A percentile compares a stretch with the other conserved stretches of the same genome.
Evolutionary conservation across 2,888 invertebrate species (phyloP).

Genomic region (Hofmannophila pseudospretella): DNA sequence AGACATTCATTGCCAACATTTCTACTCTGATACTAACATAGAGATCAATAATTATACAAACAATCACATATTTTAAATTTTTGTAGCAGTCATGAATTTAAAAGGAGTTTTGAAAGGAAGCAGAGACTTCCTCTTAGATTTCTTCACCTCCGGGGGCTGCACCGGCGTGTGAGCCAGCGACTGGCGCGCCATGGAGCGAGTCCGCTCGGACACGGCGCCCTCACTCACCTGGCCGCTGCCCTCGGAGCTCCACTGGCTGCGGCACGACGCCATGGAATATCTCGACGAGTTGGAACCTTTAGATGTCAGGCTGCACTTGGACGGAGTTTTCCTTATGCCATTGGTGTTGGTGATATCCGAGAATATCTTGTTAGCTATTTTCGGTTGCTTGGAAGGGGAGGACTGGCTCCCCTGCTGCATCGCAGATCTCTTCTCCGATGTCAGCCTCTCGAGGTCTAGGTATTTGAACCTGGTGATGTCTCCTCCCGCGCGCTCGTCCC

Average conservation of each 20-base stretch:
- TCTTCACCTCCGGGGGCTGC: slow-evolving; percentile 49
- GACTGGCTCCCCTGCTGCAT: slow-evolving; percentile 51
- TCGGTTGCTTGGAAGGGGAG: slow-evolving; percentile 65
- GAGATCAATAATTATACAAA: slow-evolving; percentile 11
- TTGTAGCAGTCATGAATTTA: slow-evolving; percentile 61
- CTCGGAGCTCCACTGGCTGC: slow-evolving; percentile 51
- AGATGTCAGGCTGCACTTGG: slow-evolving; percentile 58
- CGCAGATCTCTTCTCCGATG: slow-evolving; percentile 53
- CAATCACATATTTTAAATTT: slow-evolving; percentile 37
- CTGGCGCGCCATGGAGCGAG: slow-evolving; percentile 38
- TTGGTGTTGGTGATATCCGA: slow-evolving; percentile 50
- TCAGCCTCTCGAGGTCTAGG: slow-evolving; percentile 52
- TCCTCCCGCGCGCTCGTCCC: slow-evolving; percentile 27
- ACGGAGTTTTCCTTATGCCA: slow-evolving; percentile 57
- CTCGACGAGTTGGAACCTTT: slow-evolving; percentile 46
- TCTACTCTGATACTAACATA: too few species aligned
- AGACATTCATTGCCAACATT: not conserved
- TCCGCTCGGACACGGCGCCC: slow-evolving; percentile 38
- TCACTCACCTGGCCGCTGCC: slow-evolving; percentile 36
- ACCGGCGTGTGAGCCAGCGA: slow-evolving; percentile 42
- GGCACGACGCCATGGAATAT: slow-evolving; percentile 42
- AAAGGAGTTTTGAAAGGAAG: slow-evolving; percentile 71
- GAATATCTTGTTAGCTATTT: slow-evolving; percentile 42
- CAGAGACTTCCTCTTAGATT: slow-evolving; percentile 59
- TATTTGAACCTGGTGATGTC: slow-evolving; percentile 69